Conservation (phyloP, 2,797 vertebrate species). For the Aselliscus stoliczkanus region DNA sequence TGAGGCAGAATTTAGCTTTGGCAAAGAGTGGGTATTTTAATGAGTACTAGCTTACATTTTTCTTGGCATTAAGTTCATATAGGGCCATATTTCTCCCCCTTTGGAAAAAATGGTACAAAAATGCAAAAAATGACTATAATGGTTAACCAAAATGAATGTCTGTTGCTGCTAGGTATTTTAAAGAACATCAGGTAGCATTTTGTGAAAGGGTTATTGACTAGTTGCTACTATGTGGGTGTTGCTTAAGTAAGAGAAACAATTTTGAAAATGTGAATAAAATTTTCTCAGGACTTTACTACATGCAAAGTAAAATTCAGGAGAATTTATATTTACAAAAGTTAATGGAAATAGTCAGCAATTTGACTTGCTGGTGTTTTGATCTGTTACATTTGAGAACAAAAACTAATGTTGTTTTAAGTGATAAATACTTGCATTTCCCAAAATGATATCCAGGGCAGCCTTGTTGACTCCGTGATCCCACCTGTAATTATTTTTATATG, state of each 20-base stretch:
- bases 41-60: conserved; percentile 57
- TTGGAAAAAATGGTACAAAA: conserved; percentile 52
- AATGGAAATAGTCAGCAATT: neutral
- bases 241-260: conserved; percentile 25
- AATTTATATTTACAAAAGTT: neutral
- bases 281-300: neutral
- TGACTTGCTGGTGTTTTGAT: neutral
- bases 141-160: conserved; percentile 55
- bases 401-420: neutral
- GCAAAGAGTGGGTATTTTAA: conserved; percentile 54
- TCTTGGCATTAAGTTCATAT: conserved; percentile 50
- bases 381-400: neutral
- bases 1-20: conserved; percentile 66
- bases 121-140: conserved; percentile 42
- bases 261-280: neutral
- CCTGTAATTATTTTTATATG: neutral
- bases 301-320: neutral
- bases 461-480: neutral
- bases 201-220: conserved; percentile 33
- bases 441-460: neutral
- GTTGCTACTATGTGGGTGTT: neutral
- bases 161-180: conserved; percentile 9
- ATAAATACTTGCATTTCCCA: neutral
- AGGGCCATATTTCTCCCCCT: neutral
- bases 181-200: conserved; percentile 56